Percentiles rank a stretch among this genome's conserved stretches.
Conservation (phyloP, 1,140 invertebrate genomes). For the Cecropterus lyciades region DNA sequence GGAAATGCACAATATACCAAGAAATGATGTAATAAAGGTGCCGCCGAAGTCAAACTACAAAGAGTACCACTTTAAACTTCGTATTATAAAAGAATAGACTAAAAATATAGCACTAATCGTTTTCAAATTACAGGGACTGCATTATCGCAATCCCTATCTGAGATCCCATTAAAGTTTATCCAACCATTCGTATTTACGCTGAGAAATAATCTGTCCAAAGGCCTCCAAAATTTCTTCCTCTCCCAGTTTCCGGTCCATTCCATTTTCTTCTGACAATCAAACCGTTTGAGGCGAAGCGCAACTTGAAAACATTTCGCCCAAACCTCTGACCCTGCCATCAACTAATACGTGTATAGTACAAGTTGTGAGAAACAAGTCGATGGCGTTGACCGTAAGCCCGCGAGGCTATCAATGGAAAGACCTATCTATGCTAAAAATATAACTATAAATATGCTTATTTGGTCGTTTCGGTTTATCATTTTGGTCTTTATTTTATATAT, state of each 20-base stretch:
- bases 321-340: slow-evolving; percentile 72
- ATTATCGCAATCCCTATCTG: slow-evolving; percentile 20
- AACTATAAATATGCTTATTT: too few species aligned
- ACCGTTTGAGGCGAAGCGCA: slow-evolving; percentile 55
- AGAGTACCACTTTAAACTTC: too few species aligned
- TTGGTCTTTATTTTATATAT: too few species aligned
- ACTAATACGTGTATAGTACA: slow-evolving; percentile 56
- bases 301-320: slow-evolving; percentile 61
- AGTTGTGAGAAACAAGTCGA: slow-evolving; percentile 26
- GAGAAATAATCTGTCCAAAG: slow-evolving; percentile 47
- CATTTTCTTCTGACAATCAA: slow-evolving; percentile 70
- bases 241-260: slow-evolving; percentile 57
- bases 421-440: too few species aligned
- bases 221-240: slow-evolving; percentile 51
- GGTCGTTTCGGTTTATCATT: too few species aligned
- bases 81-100: too few species aligned
- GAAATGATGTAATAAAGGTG: too few species aligned
- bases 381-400: neutral
- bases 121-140: slow-evolving; percentile 24
- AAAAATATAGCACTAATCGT: neutral
- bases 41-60: too few species aligned
- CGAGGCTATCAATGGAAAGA: too few species aligned
- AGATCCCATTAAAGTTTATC: slow-evolving; percentile 53
- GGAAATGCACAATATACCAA: too few species aligned
- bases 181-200: slow-evolving; percentile 43